phyloP scores from a whole-genome alignment of 2,113 vertebrate genomes.

The Grammatotria lemairii region DNA sequence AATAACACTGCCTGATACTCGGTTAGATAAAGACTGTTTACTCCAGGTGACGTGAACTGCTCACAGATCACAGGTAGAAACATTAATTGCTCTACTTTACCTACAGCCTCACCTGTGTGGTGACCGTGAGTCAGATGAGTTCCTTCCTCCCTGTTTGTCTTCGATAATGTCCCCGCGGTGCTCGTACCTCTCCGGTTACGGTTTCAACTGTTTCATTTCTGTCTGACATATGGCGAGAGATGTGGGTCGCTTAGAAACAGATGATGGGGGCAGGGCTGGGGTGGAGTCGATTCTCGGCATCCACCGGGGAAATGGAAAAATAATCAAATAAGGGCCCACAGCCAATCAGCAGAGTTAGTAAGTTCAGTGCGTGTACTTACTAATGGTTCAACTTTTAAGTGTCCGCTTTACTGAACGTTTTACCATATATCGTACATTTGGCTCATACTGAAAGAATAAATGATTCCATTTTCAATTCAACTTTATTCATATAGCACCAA shows the following conservation, averaged over 20 bases:
- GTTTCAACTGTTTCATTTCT: background rate
- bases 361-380: background rate
- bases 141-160: background rate
- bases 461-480: background rate
- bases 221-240: background rate
- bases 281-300: background rate
- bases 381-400: background rate
- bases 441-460: background rate
- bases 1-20: background rate
- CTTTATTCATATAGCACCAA: background rate
- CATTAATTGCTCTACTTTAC: background rate
- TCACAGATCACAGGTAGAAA: background rate
- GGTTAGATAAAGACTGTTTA: background rate
- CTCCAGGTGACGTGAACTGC: background rate
- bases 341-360: background rate
- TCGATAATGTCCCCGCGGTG: background rate
- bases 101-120: background rate
- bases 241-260: background rate
- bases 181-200: rapidly evolving
- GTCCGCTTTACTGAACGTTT: background rate
- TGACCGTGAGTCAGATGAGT: background rate
- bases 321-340: background rate
- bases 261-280: background rate
- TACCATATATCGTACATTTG: background rate
- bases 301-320: background rate